These are phyloP conservation scores for Ibidorhyncha struthersii DNA, from an alignment of 2,113 vertebrate genomes.

Conservation along the genomic window DNA sequence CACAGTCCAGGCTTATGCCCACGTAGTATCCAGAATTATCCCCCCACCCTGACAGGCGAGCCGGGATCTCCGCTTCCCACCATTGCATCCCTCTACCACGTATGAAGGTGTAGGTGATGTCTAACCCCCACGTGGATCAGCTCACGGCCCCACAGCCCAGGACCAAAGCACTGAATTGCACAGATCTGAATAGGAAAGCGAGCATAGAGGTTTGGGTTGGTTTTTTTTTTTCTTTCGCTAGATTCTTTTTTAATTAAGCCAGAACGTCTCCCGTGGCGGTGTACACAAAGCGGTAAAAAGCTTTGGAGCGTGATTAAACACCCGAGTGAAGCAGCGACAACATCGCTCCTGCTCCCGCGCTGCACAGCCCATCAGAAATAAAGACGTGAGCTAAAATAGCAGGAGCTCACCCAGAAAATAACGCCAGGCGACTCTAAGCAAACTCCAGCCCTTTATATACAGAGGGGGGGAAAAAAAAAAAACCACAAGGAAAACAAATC, in stretches of 20 bases:
- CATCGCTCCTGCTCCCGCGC: neutral
- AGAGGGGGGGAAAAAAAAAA: neutral
- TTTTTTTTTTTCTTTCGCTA: neutral
- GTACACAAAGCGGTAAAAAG: neutral
- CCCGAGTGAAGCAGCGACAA: neutral
- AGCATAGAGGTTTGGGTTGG: neutral
- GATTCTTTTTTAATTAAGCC: neutral
- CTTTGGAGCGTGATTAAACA: neutral
- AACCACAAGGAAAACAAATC: neutral
- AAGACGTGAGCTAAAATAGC: neutral
- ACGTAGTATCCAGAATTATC: neutral
- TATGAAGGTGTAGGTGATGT: neutral
- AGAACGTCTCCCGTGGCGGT: neutral
- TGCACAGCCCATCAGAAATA: neutral
- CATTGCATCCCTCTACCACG: neutral
- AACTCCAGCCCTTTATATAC: neutral
- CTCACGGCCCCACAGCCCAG: neutral
- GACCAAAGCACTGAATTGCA: neutral
- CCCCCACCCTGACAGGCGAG: neutral
- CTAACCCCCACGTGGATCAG: neutral
- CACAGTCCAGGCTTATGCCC: neutral
- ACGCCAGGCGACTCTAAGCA: neutral
- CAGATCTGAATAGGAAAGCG: neutral
- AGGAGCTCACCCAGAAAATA: neutral
- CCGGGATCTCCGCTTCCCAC: neutral